phyloP scores from a whole-genome alignment of 2,113 vertebrate species.

The Phalacrocorax brasilianus region DNA sequence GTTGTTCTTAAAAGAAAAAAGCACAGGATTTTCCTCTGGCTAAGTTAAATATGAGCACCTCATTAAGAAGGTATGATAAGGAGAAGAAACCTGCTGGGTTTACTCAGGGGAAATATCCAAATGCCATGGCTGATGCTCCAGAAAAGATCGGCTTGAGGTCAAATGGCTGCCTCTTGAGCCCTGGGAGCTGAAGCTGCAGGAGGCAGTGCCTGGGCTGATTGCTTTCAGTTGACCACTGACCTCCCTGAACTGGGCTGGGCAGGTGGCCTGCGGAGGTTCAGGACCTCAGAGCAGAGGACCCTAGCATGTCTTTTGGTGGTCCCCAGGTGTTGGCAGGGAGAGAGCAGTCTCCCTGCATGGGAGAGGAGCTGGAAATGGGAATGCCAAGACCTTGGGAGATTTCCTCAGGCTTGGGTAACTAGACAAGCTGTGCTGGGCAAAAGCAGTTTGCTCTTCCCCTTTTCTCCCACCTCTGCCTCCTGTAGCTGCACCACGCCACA shows the following conservation, averaged over 20 bases:
- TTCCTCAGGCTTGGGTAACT: background rate
- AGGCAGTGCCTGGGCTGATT: background rate
- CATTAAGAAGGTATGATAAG: background rate
- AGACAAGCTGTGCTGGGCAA: background rate
- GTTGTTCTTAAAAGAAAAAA: background rate
- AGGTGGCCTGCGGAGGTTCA: fast-evolving
- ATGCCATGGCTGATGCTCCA: background rate
- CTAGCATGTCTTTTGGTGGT: fast-evolving
- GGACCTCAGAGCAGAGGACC: background rate
- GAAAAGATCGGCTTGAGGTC: background rate
- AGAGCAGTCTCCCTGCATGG: fast-evolving
- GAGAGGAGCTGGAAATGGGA: background rate
- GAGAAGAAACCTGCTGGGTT: background rate
- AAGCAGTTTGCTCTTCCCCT: background rate
- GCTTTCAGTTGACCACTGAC: background rate
- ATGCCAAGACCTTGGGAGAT: too few species aligned
- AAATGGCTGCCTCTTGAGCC: background rate
- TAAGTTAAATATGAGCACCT: background rate
- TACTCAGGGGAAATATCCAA: background rate
- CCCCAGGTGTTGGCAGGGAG: background rate
- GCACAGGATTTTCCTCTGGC: background rate
- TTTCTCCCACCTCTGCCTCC: background rate
- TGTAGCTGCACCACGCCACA: background rate
- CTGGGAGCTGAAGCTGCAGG: background rate
- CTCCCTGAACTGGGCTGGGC: fast-evolving